Evolutionary conservation across 2,113 vertebrate species (phyloP).

Genomic region (Suncus etruscus): DNA sequence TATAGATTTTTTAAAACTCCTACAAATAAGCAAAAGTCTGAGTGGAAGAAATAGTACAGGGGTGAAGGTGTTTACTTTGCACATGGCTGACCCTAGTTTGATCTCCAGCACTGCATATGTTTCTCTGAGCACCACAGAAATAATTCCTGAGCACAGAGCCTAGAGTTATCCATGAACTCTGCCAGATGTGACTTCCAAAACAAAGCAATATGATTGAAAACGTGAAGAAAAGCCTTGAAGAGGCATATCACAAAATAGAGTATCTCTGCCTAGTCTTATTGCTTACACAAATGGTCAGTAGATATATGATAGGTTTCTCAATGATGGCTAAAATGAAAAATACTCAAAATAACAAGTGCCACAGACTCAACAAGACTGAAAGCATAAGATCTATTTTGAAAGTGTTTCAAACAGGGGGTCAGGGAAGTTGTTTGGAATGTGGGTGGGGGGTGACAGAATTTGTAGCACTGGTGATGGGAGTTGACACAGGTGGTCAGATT

Average conservation of each 20-base stretch:
- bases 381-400: no score
- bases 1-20: neutral
- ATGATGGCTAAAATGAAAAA: conserved; percentile 25
- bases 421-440: no score
- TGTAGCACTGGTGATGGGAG: no score
- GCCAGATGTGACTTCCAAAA: conserved; percentile 6
- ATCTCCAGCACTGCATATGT: no score
- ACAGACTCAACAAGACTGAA: neutral
- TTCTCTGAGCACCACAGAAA: no score
- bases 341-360: conserved; percentile 7
- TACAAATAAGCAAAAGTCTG: neutral
- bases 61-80: no score
- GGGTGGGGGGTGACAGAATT: no score
- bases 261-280: neutral
- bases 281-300: neutral
- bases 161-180: no score
- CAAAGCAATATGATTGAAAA: conserved; percentile 16
- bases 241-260: conserved; percentile 28
- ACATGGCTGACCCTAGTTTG: no score
- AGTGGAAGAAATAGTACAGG: neutral
- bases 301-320: neutral
- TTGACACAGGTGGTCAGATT: no score
- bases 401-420: no score
- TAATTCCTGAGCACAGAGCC: no score
- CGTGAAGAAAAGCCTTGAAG: conserved; percentile 1